These are phyloP conservation scores for Trichopoda pennipes DNA, from an alignment of 2,888 invertebrate species.

Conservation along the genomic window DNA sequence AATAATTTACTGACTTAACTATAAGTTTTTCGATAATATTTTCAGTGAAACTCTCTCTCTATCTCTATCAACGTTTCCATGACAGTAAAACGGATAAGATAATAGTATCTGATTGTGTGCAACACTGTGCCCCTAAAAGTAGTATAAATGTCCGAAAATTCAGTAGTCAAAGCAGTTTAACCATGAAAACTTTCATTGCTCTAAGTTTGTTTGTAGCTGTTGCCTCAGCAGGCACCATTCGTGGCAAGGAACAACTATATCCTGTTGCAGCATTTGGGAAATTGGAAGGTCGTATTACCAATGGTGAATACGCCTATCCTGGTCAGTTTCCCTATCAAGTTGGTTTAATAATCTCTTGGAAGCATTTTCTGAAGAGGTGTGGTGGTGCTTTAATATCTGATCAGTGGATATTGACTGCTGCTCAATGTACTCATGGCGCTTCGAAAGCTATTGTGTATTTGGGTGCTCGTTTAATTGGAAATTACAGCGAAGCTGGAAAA, in stretches of 20 bases:
- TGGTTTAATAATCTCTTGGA: conserved; percentile 74
- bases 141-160: not conserved
- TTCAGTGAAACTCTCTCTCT: too few relatives aligned
- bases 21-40: too few relatives aligned
- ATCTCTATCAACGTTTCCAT: too few relatives aligned
- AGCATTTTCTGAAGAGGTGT: conserved; percentile 71
- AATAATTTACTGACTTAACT: too few relatives aligned
- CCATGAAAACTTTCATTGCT: conserved; percentile 70
- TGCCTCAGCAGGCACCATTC: conserved; percentile 64
- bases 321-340: conserved; percentile 77
- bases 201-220: conserved; percentile 65
- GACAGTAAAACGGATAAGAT: conserved; percentile 29
- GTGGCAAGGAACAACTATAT: too few relatives aligned
- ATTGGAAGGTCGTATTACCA: conserved; percentile 75
- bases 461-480: conserved; percentile 70
- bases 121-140: conserved; percentile 13
- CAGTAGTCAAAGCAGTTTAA: conserved; percentile 39
- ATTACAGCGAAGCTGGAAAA: conserved; percentile 68
- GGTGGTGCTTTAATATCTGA: conserved; percentile 77
- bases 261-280: conserved; percentile 48
- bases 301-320: conserved; percentile 72
- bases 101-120: conserved; percentile 2
- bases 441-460: conserved; percentile 69
- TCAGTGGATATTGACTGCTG: conserved; percentile 77
- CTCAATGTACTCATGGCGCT: conserved; percentile 75